Evolutionary conservation across 2,888 invertebrate genomes (phyloP).

Genomic region (Ceratothoa steindachneri): DNA sequence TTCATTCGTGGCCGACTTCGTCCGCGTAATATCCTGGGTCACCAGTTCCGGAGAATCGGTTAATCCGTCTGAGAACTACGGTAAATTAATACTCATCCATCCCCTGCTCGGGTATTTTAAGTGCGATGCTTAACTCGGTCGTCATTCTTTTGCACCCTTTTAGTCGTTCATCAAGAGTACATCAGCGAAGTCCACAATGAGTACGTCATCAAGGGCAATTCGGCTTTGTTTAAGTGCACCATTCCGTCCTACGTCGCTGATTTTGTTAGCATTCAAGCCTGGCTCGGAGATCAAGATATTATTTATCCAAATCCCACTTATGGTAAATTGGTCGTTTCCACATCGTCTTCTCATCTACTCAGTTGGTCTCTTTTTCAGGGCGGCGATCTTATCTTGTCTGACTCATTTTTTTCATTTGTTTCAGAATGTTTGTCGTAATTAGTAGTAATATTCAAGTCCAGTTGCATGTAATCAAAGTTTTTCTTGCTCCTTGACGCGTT

Average conservation of each 20-base stretch:
- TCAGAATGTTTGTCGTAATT: no score
- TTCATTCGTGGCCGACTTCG: conserved; percentile 57
- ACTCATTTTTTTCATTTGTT: neutral
- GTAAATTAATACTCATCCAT: conserved; percentile 16
- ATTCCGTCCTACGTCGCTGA: conserved; percentile 90
- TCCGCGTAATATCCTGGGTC: conserved; percentile 51
- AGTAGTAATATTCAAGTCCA: no score
- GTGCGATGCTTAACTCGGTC: neutral
- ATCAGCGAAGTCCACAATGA: conserved; percentile 88
- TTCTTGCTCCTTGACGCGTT: no score
- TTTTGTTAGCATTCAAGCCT: conserved; percentile 79
- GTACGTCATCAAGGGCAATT: conserved; percentile 86
- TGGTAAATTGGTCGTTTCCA: conserved; percentile 21
- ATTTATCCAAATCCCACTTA: conserved; percentile 64
- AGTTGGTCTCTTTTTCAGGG: neutral
- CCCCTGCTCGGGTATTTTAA: no score
- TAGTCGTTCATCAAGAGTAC: conserved; percentile 84
- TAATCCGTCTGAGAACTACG: conserved; percentile 27
- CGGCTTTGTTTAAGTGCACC: conserved; percentile 88
- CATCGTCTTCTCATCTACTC: neutral
- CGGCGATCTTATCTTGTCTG: neutral
- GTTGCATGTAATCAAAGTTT: no score
- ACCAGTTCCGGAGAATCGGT: conserved; percentile 24
- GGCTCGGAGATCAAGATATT: conserved; percentile 66
- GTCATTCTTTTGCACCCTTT: neutral